Base-by-base conservation (phyloP, 2,113 vertebrate species). In the Bos indicus region DNA sequence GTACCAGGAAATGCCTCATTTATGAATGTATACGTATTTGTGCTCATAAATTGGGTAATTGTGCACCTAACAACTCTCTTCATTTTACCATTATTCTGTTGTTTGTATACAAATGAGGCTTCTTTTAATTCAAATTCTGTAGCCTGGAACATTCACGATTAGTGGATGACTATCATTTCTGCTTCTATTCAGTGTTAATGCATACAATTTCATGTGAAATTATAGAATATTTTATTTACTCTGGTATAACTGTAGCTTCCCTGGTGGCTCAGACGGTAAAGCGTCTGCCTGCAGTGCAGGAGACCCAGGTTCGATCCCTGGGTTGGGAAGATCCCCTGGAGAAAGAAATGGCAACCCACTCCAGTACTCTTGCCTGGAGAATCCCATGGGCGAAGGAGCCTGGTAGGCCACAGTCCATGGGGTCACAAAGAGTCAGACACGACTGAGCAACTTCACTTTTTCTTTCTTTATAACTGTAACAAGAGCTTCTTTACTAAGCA, bases 11-110 rank as follows among this genome's bases (percentile, higher is more conserved):
- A 88, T 81, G 54, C 57, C 25, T 96, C 57, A 88, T 97, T 95
- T 97, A 54, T 92, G 30, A 64, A 96, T 94, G 17, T 83, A 30
- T 82, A 67, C 33, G 54, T 54, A 67, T 91, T 83, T 77, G 33
- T 88, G 67, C 23, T 90, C 57, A 95, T 94, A 94, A 80, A 93
- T 74, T 95, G 82, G 43, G 43, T 93, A 86, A 90, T 88, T 94
- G 7, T 95, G 12, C 33, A 89, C 54, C 57, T 96, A 96, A 84
- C 33, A 97, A 77, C 51, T 95, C 19, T 81, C 62, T 96, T 91
- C n/a, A 71, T 96, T 96, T 95, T 94, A 67, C 83, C 56, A 90
- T 97, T 91, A 94, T 88, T 92, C 77, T 92, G 30, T 93, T 94
- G 64, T 80, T 4, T 33, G 30, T 90, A 54, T 91, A 74, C 16